Conservation (phyloP, 2,113 vertebrate genomes). For the rat (Rattus norvegicus) region DNA sequence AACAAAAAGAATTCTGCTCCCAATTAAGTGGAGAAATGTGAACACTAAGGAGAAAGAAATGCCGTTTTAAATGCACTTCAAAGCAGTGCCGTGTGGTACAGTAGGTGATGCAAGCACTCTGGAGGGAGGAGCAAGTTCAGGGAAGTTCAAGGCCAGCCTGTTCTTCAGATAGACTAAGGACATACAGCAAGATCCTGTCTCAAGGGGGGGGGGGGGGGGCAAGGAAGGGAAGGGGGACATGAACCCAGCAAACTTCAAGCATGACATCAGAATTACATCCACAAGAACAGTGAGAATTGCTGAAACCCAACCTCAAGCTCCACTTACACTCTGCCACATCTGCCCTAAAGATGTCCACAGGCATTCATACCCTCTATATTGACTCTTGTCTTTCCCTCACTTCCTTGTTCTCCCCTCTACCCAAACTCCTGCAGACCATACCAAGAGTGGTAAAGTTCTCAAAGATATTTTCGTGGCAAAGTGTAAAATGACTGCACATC, state of each 20-base stretch:
- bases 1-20: not conserved
- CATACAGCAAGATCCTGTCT: not conserved
- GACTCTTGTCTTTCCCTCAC: not conserved
- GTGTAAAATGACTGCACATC: not conserved
- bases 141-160: not conserved
- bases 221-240: no score
- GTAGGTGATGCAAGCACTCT: not conserved
- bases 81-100: not conserved
- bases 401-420: not conserved
- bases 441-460: not conserved
- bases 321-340: not conserved
- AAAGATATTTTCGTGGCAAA: not conserved
- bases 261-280: not conserved
- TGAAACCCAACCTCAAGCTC: not conserved
- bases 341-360: not conserved
- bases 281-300: not conserved
- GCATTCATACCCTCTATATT: not conserved
- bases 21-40: conserved; percentile 4
- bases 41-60: not conserved
- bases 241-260: not conserved
- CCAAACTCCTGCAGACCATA: not conserved
- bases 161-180: not conserved
- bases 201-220: not conserved
- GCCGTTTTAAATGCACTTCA: not conserved
- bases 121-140: not conserved